These are phyloP conservation scores for Montipora efflorescens DNA, from an alignment of 64 coral and sea anemone genomes.

Conservation along the genomic window DNA sequence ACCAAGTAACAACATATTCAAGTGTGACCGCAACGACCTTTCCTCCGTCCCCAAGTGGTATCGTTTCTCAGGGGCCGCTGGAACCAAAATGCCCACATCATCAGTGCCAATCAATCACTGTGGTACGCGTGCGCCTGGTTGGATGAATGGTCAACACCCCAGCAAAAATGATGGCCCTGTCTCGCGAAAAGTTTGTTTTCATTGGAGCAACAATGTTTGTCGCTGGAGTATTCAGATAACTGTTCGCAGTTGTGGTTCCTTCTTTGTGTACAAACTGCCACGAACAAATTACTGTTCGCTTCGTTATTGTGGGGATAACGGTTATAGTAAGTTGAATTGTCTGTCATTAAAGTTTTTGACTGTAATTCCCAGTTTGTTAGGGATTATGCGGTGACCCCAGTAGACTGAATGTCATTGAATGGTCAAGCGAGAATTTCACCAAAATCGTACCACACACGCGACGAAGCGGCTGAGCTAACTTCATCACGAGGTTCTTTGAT, in stretches of 20 bases:
- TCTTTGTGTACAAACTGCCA: conserved; percentile 1
- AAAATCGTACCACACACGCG: too few relatives aligned
- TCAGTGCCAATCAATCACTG: neutral
- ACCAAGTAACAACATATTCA: neutral
- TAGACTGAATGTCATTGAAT: too few relatives aligned
- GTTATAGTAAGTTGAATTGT: neutral
- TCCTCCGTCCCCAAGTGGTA: conserved; percentile 28
- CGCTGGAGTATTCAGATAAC: neutral
- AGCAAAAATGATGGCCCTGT: neutral
- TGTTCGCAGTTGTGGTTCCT: conserved; percentile 7
- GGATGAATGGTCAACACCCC: conserved; percentile 34
- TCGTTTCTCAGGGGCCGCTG: conserved; percentile 43
- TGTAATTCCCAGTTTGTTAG: too few relatives aligned
- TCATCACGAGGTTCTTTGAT: too few relatives aligned
- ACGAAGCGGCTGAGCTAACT: too few relatives aligned
- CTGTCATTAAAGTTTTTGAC: too few relatives aligned
- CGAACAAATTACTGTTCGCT: neutral
- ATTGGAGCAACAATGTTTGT: neutral
- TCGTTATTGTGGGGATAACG: conserved; percentile 19
- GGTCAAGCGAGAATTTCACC: too few relatives aligned
- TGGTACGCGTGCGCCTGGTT: conserved; percentile 29
- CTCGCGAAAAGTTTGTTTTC: conserved; percentile 29
- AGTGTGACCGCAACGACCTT: conserved; percentile 41
- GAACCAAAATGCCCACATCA: conserved; percentile 38
- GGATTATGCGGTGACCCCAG: too few relatives aligned